phyloP scores from a whole-genome alignment of 64 coral and sea anemone genomes.

The Montipora cactus region DNA sequence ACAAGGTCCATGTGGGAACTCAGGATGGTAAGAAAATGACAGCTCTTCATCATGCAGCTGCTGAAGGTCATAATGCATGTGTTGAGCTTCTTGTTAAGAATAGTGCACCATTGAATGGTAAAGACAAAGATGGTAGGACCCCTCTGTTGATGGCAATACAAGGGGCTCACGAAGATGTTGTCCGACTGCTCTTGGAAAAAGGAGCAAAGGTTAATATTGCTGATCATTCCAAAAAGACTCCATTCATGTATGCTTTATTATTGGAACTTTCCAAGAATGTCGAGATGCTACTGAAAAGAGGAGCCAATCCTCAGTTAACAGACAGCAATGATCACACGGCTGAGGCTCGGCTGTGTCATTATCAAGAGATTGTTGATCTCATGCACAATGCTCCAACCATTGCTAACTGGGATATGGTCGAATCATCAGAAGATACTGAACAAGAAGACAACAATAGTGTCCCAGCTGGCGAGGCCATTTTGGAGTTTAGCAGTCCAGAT shows the following conservation, averaged over 20 bases:
- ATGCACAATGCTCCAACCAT: constrained; percentile 85
- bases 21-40: constrained; percentile 70
- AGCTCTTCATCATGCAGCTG: constrained; percentile 79
- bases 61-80: constrained; percentile 68
- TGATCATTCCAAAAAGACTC: constrained; percentile 94
- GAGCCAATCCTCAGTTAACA: constrained; percentile 82
- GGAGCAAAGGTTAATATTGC: constrained; percentile 95
- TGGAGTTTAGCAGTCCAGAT: constrained; percentile 68
- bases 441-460: constrained; percentile 61
- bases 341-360: constrained; percentile 85
- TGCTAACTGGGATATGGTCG: constrained; percentile 82
- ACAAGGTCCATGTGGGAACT: constrained; percentile 53
- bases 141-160: constrained; percentile 95
- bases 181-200: constrained; percentile 77
- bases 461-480: constrained; percentile 55
- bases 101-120: constrained; percentile 71
- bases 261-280: constrained; percentile 76
- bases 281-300: constrained; percentile 78
- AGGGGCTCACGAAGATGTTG: constrained; percentile 84
- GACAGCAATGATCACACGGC: constrained; percentile 94
- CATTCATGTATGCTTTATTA: constrained; percentile 94
- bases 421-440: constrained; percentile 54
- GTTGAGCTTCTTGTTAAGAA: constrained; percentile 71
- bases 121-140: constrained; percentile 95
- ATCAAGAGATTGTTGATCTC: constrained; percentile 85